Base-by-base conservation (phyloP, 2,888 invertebrate species). In the Caenorhabditis angaria region DNA sequence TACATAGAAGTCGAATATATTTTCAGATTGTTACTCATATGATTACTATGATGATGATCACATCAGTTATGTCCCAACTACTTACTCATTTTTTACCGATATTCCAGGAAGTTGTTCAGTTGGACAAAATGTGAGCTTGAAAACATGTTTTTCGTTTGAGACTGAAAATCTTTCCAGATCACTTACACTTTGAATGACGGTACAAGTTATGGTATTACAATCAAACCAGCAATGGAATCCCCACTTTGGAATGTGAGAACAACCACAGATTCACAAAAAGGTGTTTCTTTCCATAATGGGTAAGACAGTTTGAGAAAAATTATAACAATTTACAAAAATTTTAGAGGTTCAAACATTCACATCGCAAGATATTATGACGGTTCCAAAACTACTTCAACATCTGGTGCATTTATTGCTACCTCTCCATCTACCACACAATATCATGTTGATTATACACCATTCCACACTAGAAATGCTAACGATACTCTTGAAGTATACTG, bases 11-110 rank as follows among this genome's bases (percentile, higher is more conserved):
- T 12, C 28, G 47, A 22, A 10, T 8, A n/a, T n/a, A n/a, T n/a
- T n/a, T n/a, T n/a, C 57, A 76, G 78, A 73, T 61, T 78, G 78
- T 53, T 62, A 65, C 35, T 14, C 59, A 47, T 73, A 70, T 57
- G 78, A 67, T 48, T 73, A 65, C 61, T 68, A 70, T 53, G 70
- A 76, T 48, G 78, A 78, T 61, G 73, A 78, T 60, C 78, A 78
- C 48, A 55, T 73, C 20, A 65, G 68, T 28, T 70, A 68, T 41
- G 35, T 72, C 5, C 62, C 70, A 55, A 73, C 71, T 1, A 70
- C 75, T 10, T 8, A 56, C 18, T 60, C 63, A 18, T 78, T 72
- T 61, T 78, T 67, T 54, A 57, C 74, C n/a, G 77, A 78, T 25
- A 75, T 75, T 50, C 77, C 77, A 1, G 69, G 65, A 50, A 63